These are phyloP conservation scores for Gobionotothen gibberifrons DNA, from an alignment of 2,797 vertebrate species.

Conservation along the genomic window DNA sequence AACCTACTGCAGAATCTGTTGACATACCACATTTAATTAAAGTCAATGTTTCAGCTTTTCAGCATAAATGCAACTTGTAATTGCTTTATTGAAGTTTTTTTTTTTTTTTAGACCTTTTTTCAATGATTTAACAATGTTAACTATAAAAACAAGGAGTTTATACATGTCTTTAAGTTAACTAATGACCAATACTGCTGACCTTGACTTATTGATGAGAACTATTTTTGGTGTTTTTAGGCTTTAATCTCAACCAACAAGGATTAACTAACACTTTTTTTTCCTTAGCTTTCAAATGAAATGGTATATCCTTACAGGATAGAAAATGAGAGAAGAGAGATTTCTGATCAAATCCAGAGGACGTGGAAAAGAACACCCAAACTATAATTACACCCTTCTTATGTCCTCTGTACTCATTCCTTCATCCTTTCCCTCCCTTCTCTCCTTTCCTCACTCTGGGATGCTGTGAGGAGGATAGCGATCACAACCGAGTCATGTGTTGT, in stretches of 20 bases:
- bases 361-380: constrained; percentile 37
- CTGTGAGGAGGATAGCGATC: constrained; percentile 56
- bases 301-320: not conserved
- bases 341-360: constrained; percentile 45
- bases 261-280: not conserved
- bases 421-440: constrained; percentile 43
- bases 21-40: too few relatives aligned
- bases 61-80: not conserved
- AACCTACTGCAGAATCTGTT: too few relatives aligned
- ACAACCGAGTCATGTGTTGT: constrained; percentile 52
- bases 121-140: too few relatives aligned
- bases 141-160: not conserved
- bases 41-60: too few relatives aligned
- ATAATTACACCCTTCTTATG: constrained; percentile 34
- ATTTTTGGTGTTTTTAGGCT: not conserved
- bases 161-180: not conserved
- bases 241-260: not conserved
- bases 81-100: not conserved
- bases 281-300: too few relatives aligned
- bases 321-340: constrained; percentile 13
- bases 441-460: constrained; percentile 41
- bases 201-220: not conserved
- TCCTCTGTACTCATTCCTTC: constrained; percentile 24
- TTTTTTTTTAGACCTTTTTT: too few relatives aligned
- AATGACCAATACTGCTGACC: too few relatives aligned